Evolutionary conservation across 2,797 vertebrate species (phyloP), one percentile per base, ranked within the genome.

Genomic region (Mus minutoides): DNA sequence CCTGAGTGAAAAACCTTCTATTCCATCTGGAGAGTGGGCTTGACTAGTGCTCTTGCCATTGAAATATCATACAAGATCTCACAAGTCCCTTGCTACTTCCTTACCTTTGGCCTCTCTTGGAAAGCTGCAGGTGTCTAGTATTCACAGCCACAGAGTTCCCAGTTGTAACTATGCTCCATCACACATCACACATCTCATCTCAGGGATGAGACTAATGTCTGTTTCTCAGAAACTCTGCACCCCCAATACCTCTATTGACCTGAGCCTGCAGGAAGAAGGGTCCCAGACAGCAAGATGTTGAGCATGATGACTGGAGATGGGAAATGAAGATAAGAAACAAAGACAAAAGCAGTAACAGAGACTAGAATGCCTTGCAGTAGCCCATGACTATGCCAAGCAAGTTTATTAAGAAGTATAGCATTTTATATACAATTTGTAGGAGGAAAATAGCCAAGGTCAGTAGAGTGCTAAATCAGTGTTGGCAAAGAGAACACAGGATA

Each of bases 81-180:
- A 0, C 56, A 22, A 49, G 14, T 56, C 90, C 40, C 14, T 79
- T 24, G 13, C 21, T 71, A 1, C 8, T 58, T 64, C 16, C 73
- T 80, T 58, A 79, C 6, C 16, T 37, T 58, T 49, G 6, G 9
- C 16, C 10, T 84, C 8, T 43, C 29, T 40, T 40, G 62, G 62
- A 56, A 96, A 85, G 34, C 24, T 24, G 16, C 43, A 13, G 21
- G 10, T 43, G 34, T 40, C n/a, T 31, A 49, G 58, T n/a, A 56
- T 77, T 58, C 5, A 26, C 14, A 37, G 16, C 3, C 0, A 0
- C 0, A 1, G 26, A 10, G 11, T 40, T 92, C 49, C 26, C 34
- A 67, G 46, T 58, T 34, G 62, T n/a, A 71, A 64, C 60, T 49
- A 49, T 14, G 9, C 58, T 69, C 80, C 24, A 21, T 67, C 90